Percentiles rank a stretch among this genome's conserved stretches.
Evolutionary conservation across 2,797 vertebrate species (phyloP).

Genomic region (Sphenodon punctatus): DNA sequence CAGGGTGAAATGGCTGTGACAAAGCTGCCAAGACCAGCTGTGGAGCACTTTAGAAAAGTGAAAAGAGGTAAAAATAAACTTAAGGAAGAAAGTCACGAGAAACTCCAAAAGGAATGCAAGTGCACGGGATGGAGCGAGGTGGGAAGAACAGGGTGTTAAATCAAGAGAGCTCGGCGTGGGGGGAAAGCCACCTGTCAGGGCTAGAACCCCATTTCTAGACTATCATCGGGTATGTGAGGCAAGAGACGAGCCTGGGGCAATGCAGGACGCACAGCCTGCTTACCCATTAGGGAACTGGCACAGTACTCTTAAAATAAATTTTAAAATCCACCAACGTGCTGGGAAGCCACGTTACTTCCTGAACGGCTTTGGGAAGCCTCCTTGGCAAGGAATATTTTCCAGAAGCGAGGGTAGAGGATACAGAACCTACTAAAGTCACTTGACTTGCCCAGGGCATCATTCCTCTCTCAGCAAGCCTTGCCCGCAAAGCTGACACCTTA

Average conservation of each 20-base stretch:
- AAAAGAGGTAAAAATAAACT: not conserved
- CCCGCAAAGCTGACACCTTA: too few species aligned
- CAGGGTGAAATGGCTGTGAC: not conserved
- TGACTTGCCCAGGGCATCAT: too few species aligned
- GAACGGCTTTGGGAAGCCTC: not conserved
- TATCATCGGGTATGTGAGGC: not conserved
- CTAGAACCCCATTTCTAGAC: not conserved
- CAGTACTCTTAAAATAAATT: too few species aligned
- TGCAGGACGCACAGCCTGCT: not conserved
- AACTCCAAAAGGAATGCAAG: too few species aligned
- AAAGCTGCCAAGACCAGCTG: too few species aligned
- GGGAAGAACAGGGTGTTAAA: too few species aligned
- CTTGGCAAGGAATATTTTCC: not conserved
- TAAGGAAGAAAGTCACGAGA: too few species aligned
- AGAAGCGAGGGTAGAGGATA: not conserved
- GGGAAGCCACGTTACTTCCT: not conserved
- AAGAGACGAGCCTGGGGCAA: accelerated
- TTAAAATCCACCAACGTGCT: too few species aligned
- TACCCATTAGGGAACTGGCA: not conserved
- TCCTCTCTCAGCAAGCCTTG: too few species aligned
- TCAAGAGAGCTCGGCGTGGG: accelerated
- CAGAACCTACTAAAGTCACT: not conserved
- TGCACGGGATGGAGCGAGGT: too few species aligned
- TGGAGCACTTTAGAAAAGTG: not conserved
- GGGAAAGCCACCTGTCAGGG: accelerated